Conservation (phyloP, 1,140 invertebrate genomes). For the Globodera rostochiensis region DNA sequence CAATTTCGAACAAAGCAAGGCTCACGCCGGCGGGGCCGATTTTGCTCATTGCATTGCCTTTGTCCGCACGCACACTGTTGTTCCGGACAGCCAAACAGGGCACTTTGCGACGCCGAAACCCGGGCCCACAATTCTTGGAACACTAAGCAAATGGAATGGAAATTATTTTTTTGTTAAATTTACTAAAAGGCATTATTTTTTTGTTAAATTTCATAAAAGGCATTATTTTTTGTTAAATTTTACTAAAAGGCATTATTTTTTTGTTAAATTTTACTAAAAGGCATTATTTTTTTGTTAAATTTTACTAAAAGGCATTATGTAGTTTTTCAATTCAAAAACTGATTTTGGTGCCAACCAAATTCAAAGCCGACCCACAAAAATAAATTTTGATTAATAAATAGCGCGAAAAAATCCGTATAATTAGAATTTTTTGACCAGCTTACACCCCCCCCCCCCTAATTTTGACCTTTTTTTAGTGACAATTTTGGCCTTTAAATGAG, state of each 20-base stretch:
- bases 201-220: background rate
- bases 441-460: too few relatives aligned
- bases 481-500: too few relatives aligned
- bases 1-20: conserved; percentile 63
- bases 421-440: too few relatives aligned
- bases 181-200: background rate
- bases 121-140: conserved; percentile 59
- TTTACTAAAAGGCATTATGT: background rate
- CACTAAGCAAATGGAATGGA: conserved; percentile 47
- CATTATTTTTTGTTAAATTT: conserved; percentile 5
- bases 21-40: conserved; percentile 53
- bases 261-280: background rate
- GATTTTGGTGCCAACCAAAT: too few relatives aligned
- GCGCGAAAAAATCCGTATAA: too few relatives aligned
- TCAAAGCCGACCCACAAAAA: too few relatives aligned
- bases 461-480: too few relatives aligned
- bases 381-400: too few relatives aligned
- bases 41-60: conserved; percentile 37
- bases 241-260: conserved; percentile 9
- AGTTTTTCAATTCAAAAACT: too few relatives aligned
- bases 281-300: conserved; percentile 13
- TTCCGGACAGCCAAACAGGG: conserved; percentile 38
- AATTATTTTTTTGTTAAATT: background rate
- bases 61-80: conserved; percentile 34
- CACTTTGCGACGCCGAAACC: conserved; percentile 51